Evolutionary conservation across 2,797 vertebrate genomes (phyloP), one percentile per base, ranked within the genome.

Genomic region (Sylvilagus floridanus): DNA sequence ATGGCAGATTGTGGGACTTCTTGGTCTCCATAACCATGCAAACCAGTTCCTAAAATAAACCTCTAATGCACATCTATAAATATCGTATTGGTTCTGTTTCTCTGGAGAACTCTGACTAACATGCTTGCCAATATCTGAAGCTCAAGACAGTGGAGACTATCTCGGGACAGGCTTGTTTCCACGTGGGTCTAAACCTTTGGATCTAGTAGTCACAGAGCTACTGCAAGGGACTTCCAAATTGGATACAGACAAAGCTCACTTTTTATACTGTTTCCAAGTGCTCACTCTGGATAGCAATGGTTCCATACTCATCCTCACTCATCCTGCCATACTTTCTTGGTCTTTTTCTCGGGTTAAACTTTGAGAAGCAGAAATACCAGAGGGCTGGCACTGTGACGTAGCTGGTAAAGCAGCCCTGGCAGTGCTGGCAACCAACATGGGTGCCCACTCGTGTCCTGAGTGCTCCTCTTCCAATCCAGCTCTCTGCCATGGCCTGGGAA

Each of bases 81-180:
- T 21, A 52, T 42, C 50, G 2, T 77, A 85, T 60, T 35, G 22
- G 72, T 92, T 78, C 52, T 62, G 37, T 78, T 86, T 57, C 65
- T 86, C 65, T 50, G 19, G 76, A 93, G 52, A 73, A 65, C 26
- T 1, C 47, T 79, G 50, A 52, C 22, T 50, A 87, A 73, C 42
- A 32, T 11, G 42, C 60, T 60, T 47, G 69, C n/a, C 73, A 88
- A 93, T 35, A 91, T 85, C 13, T 81, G 87, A 84, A 84, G 10
- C 52, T 88, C 37, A 68, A 79, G n/a, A 79, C 3, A 54, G 17
- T 14, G 75, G 32, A 93, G 91, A 24, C 21, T 75, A 4, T 62
- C n/a, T 68, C 24, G 66, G 69, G 13, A 12, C 32, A 28, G 21
- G 7, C 52, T 35, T 87, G 16, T 2, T 60, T 77, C 21, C 76